These are phyloP conservation scores for Regulus satrapa DNA, from an alignment of 2,113 vertebrate species.

Conservation along the genomic window DNA sequence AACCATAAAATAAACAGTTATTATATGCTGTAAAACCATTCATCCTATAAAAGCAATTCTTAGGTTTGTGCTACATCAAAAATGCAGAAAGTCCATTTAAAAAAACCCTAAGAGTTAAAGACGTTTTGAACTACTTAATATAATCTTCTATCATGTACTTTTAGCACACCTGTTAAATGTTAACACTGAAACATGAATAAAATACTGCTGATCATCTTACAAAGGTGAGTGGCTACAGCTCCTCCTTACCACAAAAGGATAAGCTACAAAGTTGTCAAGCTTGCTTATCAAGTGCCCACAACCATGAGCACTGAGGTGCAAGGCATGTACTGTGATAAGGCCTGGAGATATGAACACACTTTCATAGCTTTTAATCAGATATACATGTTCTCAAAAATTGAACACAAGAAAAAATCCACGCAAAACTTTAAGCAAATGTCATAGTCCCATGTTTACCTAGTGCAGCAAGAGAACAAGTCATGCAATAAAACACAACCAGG, in stretches of 20 bases:
- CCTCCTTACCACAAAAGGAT: neutral
- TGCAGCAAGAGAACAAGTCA: neutral
- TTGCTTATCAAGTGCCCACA: neutral
- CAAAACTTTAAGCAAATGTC: neutral
- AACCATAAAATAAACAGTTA: neutral
- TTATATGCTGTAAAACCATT: neutral
- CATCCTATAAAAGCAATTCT: neutral
- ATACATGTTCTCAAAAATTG: neutral
- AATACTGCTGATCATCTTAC: neutral
- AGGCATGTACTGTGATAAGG: neutral
- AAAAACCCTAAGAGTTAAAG: neutral
- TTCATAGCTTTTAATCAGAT: neutral
- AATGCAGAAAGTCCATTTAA: neutral
- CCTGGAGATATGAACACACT: neutral
- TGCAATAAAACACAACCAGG: neutral
- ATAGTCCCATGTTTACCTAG: neutral
- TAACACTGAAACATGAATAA: neutral
- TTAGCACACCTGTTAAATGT: neutral
- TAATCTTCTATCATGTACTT: neutral
- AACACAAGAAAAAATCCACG: neutral
- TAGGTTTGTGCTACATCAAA: neutral
- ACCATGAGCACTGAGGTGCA: neutral
- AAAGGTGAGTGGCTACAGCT: neutral
- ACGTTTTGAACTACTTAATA: neutral
- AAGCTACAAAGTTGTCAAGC: neutral